Evolutionary conservation across 2,888 invertebrate genomes (phyloP).

Genomic region (Pardosa pseudoannulata): DNA sequence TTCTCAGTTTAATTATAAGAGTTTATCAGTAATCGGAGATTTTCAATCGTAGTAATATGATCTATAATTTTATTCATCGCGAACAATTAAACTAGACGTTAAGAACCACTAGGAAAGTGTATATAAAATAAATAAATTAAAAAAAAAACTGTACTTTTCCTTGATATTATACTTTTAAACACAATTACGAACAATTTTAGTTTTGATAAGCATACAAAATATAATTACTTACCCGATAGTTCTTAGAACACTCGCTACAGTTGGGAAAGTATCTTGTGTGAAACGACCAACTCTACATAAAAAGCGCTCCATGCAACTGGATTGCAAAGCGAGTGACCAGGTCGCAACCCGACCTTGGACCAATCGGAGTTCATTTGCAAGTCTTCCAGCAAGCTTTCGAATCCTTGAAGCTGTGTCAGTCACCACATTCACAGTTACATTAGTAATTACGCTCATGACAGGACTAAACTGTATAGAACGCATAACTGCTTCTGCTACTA

Average conservation of each 20-base stretch:
- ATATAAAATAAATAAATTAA: too few species aligned
- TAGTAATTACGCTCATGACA: conserved; percentile 58
- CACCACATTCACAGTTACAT: conserved; percentile 52
- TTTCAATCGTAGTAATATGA: too few species aligned
- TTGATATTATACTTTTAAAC: too few species aligned
- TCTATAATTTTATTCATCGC: too few species aligned
- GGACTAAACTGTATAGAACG: conserved; percentile 52
- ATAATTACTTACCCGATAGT: conserved; percentile 60
- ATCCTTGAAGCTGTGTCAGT: conserved; percentile 32
- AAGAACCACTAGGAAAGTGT: too few species aligned
- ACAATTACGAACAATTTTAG: too few species aligned
- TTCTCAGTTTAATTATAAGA: too few species aligned
- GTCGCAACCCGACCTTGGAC: conserved; percentile 39
- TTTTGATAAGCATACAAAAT: too few species aligned
- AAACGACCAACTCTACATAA: conserved; percentile 61
- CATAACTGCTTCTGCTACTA: conserved; percentile 48
- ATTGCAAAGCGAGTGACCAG: conserved; percentile 33
- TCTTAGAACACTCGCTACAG: conserved; percentile 34
- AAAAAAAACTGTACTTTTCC: too few species aligned
- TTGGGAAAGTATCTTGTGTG: conserved; percentile 49
- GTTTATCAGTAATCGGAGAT: too few species aligned
- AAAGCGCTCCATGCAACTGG: conserved; percentile 44
- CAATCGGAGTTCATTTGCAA: conserved; percentile 33
- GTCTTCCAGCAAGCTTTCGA: conserved; percentile 21
- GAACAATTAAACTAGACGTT: too few species aligned